Conservation (phyloP, 2,113 vertebrate genomes). For the Protobothrops flavoviridis region DNA sequence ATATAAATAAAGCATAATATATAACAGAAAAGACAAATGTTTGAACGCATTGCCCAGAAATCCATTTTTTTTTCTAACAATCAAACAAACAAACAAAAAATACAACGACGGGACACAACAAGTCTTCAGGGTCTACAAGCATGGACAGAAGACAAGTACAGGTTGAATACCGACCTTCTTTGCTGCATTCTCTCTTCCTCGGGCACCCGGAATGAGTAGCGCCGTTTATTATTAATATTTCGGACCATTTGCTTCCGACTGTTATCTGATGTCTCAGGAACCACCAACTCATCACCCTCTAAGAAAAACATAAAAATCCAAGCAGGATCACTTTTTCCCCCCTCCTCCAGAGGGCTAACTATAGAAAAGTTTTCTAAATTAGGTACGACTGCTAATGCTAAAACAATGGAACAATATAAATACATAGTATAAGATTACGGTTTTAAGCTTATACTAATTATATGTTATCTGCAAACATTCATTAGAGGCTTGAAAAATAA, state of each 20-base stretch:
- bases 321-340: not conserved
- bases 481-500: not conserved
- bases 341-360: too few relatives aligned
- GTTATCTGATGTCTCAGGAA: constrained; percentile 96
- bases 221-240: constrained; percentile 95
- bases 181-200: constrained; percentile 96
- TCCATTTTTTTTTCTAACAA: constrained; percentile 21
- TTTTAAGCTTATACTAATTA: not conserved
- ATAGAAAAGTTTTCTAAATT: not conserved
- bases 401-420: not conserved
- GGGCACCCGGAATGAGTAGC: constrained; percentile 93
- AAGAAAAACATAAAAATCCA: constrained; percentile 42
- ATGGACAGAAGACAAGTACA: constrained; percentile 36
- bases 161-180: constrained; percentile 79
- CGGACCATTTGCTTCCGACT: constrained; percentile 98
- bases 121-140: constrained; percentile 38
- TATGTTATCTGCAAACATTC: not conserved
- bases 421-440: not conserved
- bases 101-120: not conserved
- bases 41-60: constrained; percentile 13
- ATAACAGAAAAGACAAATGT: constrained; percentile 10
- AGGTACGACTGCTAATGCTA: not conserved
- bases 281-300: constrained; percentile 97
- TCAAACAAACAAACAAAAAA: not conserved
- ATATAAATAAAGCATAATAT: constrained; percentile 10